These are phyloP conservation scores for Matsumyia berberina DNA, from an alignment of 2,888 invertebrate species.

Conservation along the genomic window DNA sequence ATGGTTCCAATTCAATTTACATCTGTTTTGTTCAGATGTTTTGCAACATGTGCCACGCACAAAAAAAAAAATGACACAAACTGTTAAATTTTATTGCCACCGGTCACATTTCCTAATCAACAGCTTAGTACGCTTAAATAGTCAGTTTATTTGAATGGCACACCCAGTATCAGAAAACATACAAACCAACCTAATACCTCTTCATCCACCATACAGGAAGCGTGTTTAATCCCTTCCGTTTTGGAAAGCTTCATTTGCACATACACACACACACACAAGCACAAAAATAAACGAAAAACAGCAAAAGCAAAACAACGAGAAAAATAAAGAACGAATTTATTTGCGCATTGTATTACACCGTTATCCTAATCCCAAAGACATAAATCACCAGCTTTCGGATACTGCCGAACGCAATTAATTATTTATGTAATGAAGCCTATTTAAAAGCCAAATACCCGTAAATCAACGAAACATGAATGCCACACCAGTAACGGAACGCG, in stretches of 20 bases:
- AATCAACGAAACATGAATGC: slow-evolving; percentile 41
- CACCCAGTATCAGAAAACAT: background rate
- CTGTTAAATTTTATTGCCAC: background rate
- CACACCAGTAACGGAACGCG: background rate
- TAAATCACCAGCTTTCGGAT: slow-evolving; percentile 58
- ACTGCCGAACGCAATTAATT: slow-evolving; percentile 55
- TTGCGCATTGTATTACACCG: slow-evolving; percentile 55
- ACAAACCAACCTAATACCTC: background rate
- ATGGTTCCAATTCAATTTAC: too few relatives aligned
- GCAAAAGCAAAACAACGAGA: background rate
- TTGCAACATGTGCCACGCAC: background rate
- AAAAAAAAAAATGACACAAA: background rate
- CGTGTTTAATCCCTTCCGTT: slow-evolving; percentile 30
- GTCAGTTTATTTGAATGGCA: background rate
- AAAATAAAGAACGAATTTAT: slow-evolving; percentile 39
- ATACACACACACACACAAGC: too few relatives aligned
- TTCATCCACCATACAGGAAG: slow-evolving; percentile 1
- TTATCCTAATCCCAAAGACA: slow-evolving; percentile 53
- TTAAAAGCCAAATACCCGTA: slow-evolving; percentile 47
- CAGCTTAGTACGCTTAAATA: background rate
- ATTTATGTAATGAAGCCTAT: slow-evolving; percentile 61
- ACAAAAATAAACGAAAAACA: too few relatives aligned
- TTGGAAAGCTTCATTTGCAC: slow-evolving; percentile 19
- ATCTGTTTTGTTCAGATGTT: too few relatives aligned
- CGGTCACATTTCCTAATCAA: background rate